phyloP scores from a whole-genome alignment of 2,797 vertebrate species.

The Ambastaia sidthimunki region DNA sequence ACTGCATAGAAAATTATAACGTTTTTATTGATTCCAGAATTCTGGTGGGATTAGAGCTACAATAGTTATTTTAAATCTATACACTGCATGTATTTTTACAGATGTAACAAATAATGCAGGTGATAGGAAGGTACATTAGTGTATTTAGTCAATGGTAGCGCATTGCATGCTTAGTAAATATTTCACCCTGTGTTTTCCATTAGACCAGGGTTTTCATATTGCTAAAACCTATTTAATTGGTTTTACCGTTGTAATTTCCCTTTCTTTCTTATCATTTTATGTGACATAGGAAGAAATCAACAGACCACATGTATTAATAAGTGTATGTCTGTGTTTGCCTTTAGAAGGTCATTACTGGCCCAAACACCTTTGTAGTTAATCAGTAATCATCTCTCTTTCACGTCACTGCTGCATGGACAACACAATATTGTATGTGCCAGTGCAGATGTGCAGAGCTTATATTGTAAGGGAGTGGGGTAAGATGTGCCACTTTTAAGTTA shows the following conservation, averaged over 20 bases:
- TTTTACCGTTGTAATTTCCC: conserved; percentile 31
- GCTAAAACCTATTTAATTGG: not conserved
- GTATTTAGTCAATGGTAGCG: not conserved
- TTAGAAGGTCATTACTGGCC: conserved; percentile 12
- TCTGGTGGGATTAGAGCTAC: not conserved
- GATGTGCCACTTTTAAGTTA: too few relatives aligned
- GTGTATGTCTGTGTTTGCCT: conserved; percentile 19
- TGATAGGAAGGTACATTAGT: not conserved
- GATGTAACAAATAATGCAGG: not conserved
- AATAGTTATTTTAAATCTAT: not conserved
- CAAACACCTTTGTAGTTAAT: conserved; percentile 49
- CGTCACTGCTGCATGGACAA: not conserved
- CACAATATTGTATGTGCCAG: not conserved
- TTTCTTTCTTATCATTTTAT: conserved; percentile 20
- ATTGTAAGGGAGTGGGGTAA: too few relatives aligned
- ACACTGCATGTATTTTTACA: not conserved
- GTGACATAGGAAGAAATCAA: not conserved
- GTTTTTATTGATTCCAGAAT: not conserved
- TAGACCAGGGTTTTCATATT: not conserved
- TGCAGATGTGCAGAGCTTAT: not conserved
- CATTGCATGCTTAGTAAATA: conserved; percentile 17
- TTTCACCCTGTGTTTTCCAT: conserved; percentile 1
- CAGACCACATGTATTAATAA: not conserved
- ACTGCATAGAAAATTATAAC: not conserved
- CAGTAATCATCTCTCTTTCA: conserved; percentile 43